phyloP scores from a whole-genome alignment of 2,888 invertebrate genomes.

The Chamaedrilus cognettii region DNA sequence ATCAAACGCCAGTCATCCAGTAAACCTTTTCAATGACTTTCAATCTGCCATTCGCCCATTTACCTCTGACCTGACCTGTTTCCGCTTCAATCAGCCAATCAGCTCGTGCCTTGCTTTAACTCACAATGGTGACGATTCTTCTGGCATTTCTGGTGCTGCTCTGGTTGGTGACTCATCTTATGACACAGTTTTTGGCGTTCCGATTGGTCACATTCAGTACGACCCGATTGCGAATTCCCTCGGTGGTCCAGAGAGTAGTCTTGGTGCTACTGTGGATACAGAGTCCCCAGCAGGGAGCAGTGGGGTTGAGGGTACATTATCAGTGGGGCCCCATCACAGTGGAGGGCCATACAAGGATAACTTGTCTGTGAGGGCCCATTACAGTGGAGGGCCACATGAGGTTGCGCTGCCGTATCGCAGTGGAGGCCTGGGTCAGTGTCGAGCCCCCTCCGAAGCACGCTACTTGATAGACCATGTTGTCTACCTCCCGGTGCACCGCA shows the following conservation, averaged over 20 bases:
- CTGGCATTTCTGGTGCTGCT: no score
- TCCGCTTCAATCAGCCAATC: no score
- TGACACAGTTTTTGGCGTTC: no score
- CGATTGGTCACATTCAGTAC: neutral
- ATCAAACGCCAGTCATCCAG: no score
- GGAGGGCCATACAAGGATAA: neutral
- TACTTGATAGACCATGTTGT: constrained; percentile 58
- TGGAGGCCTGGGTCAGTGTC: constrained; percentile 41
- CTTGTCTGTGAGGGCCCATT: neutral
- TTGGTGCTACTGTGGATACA: no score
- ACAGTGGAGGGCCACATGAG: constrained; percentile 22
- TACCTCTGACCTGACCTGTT: neutral
- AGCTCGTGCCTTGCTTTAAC: neutral
- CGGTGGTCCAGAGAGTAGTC: no score
- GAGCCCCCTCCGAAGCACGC: constrained; percentile 56
- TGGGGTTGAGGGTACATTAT: no score
- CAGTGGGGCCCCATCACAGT: neutral
- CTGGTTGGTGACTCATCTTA: no score
- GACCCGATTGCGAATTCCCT: neutral
- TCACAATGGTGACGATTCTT: neutral
- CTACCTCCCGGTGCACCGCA: constrained; percentile 58
- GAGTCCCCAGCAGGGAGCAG: no score
- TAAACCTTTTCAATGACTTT: no score
- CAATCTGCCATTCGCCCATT: no score
- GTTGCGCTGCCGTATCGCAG: constrained; percentile 19